Conservation (phyloP, 2,113 vertebrate species). For the Oplegnathus fasciatus region DNA sequence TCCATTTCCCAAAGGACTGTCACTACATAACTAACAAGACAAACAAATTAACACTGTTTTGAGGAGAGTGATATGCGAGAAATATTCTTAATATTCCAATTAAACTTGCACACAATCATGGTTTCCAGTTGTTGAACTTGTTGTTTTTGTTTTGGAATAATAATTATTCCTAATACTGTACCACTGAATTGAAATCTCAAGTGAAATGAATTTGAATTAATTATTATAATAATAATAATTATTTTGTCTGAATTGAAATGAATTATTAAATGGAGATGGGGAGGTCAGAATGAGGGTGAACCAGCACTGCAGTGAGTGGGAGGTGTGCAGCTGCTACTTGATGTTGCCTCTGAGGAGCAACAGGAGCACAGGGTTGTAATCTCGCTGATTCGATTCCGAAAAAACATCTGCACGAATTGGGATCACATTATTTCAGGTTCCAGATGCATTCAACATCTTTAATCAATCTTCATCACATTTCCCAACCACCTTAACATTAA, state of each 20-base stretch:
- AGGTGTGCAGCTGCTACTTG: slow-evolving; percentile 6
- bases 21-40: slow-evolving; percentile 24
- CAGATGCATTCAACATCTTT: neutral
- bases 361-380: slow-evolving; percentile 22
- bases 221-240: no score
- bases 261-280: neutral
- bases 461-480: neutral
- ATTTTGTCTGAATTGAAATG: neutral
- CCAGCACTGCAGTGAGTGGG: neutral
- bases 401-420: neutral
- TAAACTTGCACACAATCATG: neutral
- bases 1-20: slow-evolving; percentile 9
- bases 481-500: neutral
- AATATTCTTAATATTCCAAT: neutral
- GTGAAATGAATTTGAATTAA: neutral
- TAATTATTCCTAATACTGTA: no score
- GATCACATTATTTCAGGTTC: neutral
- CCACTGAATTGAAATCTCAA: neutral
- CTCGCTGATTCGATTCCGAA: neutral
- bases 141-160: neutral
- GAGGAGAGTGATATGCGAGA: neutral
- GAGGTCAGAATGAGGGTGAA: neutral
- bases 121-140: neutral
- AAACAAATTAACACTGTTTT: slow-evolving; percentile 24
- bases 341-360: slow-evolving; percentile 11